Conservation (phyloP, 2,113 vertebrate species). For the Myotis davidii region DNA sequence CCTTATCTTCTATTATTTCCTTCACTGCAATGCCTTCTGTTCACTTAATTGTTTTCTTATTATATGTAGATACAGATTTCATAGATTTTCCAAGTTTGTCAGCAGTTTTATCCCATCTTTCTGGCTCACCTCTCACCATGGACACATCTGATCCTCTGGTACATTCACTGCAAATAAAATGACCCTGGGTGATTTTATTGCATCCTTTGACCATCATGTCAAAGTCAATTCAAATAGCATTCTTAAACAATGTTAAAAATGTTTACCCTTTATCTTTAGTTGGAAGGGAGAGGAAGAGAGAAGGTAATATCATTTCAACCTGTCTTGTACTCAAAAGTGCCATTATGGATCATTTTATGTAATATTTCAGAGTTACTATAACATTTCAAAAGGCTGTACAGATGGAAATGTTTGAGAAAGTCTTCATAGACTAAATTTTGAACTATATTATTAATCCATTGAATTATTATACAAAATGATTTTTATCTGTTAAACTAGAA, state of each 20-base stretch:
- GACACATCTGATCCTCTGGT: neutral
- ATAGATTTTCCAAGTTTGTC: neutral
- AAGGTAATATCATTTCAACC: neutral
- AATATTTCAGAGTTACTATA: neutral
- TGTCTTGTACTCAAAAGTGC: neutral
- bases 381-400: neutral
- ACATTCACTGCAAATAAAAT: neutral
- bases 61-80: neutral
- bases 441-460: neutral
- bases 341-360: neutral
- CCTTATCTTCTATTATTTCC: neutral
- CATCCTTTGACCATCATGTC: neutral
- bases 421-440: neutral
- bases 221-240: neutral
- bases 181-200: neutral
- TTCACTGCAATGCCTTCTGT: neutral
- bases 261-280: neutral
- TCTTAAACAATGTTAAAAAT: neutral
- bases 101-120: neutral
- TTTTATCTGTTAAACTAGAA: conserved; percentile 51
- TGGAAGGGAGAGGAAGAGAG: neutral
- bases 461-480: conserved; percentile 39
- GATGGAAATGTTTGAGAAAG: neutral
- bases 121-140: neutral
- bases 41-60: neutral